phyloP scores from a whole-genome alignment of 2,797 vertebrate genomes.

The Alectoris magna region DNA sequence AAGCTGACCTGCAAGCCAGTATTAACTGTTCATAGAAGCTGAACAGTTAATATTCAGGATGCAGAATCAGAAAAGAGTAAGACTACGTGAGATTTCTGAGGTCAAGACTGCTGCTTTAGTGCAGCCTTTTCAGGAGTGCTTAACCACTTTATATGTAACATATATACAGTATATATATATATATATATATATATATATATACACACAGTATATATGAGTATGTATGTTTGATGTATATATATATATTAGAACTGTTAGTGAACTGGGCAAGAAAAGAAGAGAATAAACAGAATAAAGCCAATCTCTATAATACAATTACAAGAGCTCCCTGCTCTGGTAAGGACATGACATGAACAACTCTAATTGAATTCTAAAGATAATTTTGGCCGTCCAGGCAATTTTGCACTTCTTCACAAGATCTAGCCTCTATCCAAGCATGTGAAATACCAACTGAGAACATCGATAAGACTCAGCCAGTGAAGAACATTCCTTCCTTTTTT shows the following conservation, averaged over 20 bases:
- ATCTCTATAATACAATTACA: not conserved
- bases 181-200: not conserved
- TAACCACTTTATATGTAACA: not conserved
- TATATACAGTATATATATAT: too few relatives aligned
- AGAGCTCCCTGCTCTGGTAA: conserved; percentile 8
- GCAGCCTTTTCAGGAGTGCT: not conserved
- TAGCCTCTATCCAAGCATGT: not conserved
- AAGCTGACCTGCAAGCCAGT: not conserved
- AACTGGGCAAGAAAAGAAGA: not conserved
- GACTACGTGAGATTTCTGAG: not conserved
- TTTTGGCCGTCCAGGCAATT: not conserved
- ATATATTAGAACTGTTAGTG: not conserved
- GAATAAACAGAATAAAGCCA: not conserved
- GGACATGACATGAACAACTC: not conserved
- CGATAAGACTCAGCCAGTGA: not conserved
- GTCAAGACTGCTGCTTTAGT: not conserved
- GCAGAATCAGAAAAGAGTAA: not conserved
- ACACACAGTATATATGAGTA: not conserved
- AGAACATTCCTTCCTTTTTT: not conserved
- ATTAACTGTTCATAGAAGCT: not conserved
- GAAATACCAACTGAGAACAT: not conserved
- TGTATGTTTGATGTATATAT: not conserved
- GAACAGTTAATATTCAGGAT: not conserved
- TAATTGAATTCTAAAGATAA: rapidly evolving
- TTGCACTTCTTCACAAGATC: not conserved